Conservation (phyloP, 2,888 invertebrate genomes). For the Malacosoma neustria region DNA sequence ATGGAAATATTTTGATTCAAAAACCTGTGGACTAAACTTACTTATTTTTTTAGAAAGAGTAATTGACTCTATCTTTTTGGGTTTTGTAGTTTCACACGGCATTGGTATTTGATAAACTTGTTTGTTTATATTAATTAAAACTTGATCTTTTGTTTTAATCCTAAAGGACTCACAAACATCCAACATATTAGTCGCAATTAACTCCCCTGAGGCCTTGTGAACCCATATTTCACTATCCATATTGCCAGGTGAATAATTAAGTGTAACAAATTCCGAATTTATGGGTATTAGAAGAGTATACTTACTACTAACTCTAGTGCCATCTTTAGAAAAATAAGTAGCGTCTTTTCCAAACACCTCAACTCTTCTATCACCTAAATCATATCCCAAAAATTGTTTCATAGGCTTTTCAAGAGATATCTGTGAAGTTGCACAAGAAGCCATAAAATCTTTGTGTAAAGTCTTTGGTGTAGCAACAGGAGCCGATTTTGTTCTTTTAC, state of each 20-base stretch:
- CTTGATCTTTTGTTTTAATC: conserved; percentile 43
- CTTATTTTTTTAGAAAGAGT: conserved; percentile 12
- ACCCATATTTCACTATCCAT: conserved; percentile 50
- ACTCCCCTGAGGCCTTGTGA: conserved; percentile 43
- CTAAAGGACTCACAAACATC: conserved; percentile 50
- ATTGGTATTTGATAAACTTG: conserved; percentile 27
- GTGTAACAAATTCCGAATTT: conserved; percentile 44
- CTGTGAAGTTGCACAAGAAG: conserved; percentile 9
- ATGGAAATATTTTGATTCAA: conserved; percentile 34
- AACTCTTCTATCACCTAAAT: conserved; percentile 54
- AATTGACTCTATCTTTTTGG: conserved; percentile 19
- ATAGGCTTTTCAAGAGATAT: conserved; percentile 14
- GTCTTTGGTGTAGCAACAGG: conserved; percentile 23
- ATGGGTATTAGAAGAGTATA: conserved; percentile 52
- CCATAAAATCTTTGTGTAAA: conserved; percentile 17
- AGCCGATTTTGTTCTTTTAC: conserved; percentile 33
- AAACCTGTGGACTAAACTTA: conserved; percentile 13
- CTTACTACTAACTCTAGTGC: conserved; percentile 37
- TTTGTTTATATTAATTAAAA: conserved; percentile 49
- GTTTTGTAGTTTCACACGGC: conserved; percentile 16
- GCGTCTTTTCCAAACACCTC: conserved; percentile 59
- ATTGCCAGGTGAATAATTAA: conserved; percentile 47
- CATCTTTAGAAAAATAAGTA: conserved; percentile 53
- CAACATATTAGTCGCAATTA: conserved; percentile 20
- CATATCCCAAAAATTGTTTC: conserved; percentile 52